Conservation (phyloP, 2,797 vertebrate species). For the Muraenolepis orangiensis region DNA sequence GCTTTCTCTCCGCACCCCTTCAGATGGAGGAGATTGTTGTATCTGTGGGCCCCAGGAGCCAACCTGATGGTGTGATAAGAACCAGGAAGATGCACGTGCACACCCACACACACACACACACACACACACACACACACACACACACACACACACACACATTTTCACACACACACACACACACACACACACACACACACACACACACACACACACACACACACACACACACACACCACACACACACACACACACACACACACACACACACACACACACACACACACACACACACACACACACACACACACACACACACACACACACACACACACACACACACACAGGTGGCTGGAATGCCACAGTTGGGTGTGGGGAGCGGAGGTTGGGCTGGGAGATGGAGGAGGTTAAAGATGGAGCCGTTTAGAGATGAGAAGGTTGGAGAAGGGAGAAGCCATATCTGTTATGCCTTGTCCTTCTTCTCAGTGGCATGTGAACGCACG, state of each 20-base stretch:
- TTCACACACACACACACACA: neutral
- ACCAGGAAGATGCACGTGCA: slow-evolving; percentile 10
- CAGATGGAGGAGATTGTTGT: slow-evolving; percentile 62
- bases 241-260: slow-evolving; percentile 5
- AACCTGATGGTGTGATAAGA: slow-evolving; percentile 59
- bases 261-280: slow-evolving; percentile 26
- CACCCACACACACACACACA: slow-evolving; percentile 5
- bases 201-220: slow-evolving; percentile 2
- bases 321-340: slow-evolving; percentile 31
- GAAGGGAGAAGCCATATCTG: neutral
- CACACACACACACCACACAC: slow-evolving; percentile 2
- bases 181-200: neutral
- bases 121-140: slow-evolving; percentile 4
- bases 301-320: neutral
- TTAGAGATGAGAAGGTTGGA: no score
- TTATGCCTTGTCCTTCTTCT: no score
- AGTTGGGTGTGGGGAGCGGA: neutral
- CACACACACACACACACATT: neutral
- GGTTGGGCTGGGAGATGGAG: neutral
- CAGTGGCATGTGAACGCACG: neutral
- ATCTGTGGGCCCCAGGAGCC: slow-evolving; percentile 60
- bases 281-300: slow-evolving; percentile 4
- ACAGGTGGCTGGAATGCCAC: neutral
- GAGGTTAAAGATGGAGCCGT: neutral
- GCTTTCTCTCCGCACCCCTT: slow-evolving; percentile 1